Conservation (phyloP, 2,797 vertebrate genomes). For the Urophycis tenuis region DNA sequence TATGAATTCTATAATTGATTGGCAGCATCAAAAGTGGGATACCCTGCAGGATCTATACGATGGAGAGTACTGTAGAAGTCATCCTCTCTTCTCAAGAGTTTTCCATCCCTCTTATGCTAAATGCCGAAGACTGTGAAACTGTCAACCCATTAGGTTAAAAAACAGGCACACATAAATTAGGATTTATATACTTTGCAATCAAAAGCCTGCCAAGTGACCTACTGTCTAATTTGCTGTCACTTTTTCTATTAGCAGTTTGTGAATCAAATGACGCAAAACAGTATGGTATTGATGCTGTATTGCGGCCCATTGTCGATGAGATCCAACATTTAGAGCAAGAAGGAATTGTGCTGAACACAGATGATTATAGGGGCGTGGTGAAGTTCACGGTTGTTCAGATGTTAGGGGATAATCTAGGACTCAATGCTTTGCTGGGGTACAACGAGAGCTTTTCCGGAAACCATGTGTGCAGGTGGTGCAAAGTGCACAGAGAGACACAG, state of each 20-base stretch:
- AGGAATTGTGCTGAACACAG: too few relatives aligned
- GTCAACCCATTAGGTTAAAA: too few relatives aligned
- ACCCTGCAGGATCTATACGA: background rate
- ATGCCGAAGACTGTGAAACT: too few relatives aligned
- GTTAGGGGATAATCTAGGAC: background rate
- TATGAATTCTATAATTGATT: background rate
- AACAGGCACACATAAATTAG: slow-evolving; percentile 23
- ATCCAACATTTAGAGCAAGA: too few relatives aligned
- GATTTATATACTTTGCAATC: slow-evolving; percentile 16
- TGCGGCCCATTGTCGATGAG: too few relatives aligned
- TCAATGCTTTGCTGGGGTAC: background rate
- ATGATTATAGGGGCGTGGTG: slow-evolving; percentile 1
- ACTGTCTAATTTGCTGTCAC: background rate
- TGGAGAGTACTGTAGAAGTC: background rate
- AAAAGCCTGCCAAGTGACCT: background rate
- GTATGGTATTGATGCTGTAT: too few relatives aligned
- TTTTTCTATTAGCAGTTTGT: background rate
- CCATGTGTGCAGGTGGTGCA: slow-evolving; percentile 2
- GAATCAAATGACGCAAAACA: too few relatives aligned
- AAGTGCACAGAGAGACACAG: slow-evolving; percentile 1
- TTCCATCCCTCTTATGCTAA: slow-evolving; percentile 17
- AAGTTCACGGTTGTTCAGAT: slow-evolving; percentile 3
- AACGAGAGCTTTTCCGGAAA: slow-evolving; percentile 1
- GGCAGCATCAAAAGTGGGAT: slow-evolving; percentile 5
- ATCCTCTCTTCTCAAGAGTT: slow-evolving; percentile 13